Base-by-base conservation (phyloP, 1,140 invertebrate genomes). In the Pararge aegeria region DNA sequence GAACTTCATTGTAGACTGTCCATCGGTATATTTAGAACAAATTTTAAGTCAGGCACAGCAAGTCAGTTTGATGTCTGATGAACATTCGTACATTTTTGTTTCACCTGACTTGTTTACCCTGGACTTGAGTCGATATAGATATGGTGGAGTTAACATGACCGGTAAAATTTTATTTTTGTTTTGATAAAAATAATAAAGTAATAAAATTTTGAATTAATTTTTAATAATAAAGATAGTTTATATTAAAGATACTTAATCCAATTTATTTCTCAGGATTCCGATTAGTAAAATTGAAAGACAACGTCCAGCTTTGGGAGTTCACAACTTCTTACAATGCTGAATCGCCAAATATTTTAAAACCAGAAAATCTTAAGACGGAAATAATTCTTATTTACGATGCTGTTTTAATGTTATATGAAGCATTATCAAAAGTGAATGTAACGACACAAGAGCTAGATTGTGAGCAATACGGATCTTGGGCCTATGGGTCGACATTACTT, bases 61-160 rank as follows among this genome's bases (percentile, higher is more conserved):
- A 92, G 94, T 97, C 37, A 96, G 95, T 12, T 88, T 97, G 38
- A 93, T 97, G 85, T 94, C 94, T 0, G 94, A 95, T 18, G 90
- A 94, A 24, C 92, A 95, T 67, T 94, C 92, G 42, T 95, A 95
- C 67, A 93, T 97, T 38, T 93, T 97, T 38, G 94, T 94, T 2
- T 94, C 93, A 48, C 85, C 96, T 87, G 96, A 98, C 83, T 84
- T 97, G 16, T 95, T 97, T 56, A 94, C 94, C 0, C 81, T 97
- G 7, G 93, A 97, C 79, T 77, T 97, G 61, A 93, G 93, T 49
- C 93, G 94, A 49, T 97, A 94, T 83, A 94, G 95, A 86, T 96
- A 96, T 83, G 94, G 93, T 1, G 96, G 95, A 12, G 94, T 95
- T 0, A 97, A 97, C 78, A 96, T 98, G 56, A 97, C 96, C 1